These are phyloP conservation scores for Oryzias woworae DNA, from an alignment of 2,113 vertebrate species.

Conservation along the genomic window DNA sequence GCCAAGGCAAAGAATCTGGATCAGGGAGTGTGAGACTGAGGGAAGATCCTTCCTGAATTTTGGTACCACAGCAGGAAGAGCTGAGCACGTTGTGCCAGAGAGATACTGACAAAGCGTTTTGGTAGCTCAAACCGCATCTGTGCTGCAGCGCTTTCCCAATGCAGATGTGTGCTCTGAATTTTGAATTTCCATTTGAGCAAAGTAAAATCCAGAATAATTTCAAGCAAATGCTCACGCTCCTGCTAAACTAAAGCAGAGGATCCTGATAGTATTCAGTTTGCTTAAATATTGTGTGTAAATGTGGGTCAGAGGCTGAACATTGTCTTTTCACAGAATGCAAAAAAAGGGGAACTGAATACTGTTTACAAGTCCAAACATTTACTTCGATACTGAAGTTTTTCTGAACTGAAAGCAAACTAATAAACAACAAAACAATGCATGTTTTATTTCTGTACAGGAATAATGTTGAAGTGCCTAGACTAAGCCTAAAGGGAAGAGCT, in stretches of 20 bases:
- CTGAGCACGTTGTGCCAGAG: constrained; percentile 21
- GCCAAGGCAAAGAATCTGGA: constrained; percentile 25
- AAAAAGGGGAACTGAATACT: constrained; percentile 58
- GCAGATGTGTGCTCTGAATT: constrained; percentile 3
- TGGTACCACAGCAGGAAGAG: constrained; percentile 29
- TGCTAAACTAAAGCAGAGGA: constrained; percentile 10
- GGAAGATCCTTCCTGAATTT: constrained; percentile 1
- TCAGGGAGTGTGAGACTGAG: constrained; percentile 10
- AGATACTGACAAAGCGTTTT: constrained; percentile 8
- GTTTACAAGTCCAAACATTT: constrained; percentile 90
- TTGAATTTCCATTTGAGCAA: constrained; percentile 4
- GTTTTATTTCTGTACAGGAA: constrained; percentile 87
- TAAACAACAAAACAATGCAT: constrained; percentile 75
- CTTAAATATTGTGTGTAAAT: constrained; percentile 3
- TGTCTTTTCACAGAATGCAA: constrained; percentile 43
- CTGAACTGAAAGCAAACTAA: constrained; percentile 22
- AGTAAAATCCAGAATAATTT: constrained; percentile 13
- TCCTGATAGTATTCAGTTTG: neutral
- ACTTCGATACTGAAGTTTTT: constrained; percentile 77
- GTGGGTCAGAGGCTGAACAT: neutral
- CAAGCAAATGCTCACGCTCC: constrained; percentile 4
- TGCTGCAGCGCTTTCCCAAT: neutral
- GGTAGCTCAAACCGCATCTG: constrained; percentile 1
- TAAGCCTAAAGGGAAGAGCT: constrained; percentile 74
- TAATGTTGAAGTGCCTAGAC: constrained; percentile 86